Evolutionary conservation across 2,113 vertebrate genomes (phyloP).

Genomic region (Myrmecophaga tridactyla): DNA sequence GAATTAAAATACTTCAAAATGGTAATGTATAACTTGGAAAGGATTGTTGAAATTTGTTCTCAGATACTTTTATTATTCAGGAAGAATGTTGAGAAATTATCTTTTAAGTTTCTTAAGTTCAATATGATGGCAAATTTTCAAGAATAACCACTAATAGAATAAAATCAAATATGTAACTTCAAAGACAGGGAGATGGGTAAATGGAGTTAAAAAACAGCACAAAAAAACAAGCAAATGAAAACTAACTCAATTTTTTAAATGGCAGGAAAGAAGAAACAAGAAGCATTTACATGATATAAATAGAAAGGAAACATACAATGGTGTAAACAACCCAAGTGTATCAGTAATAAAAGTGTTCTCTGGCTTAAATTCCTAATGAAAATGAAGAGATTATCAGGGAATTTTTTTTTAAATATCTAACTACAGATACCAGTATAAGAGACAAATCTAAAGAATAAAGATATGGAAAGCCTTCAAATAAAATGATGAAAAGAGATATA

Average conservation of each 20-base stretch:
- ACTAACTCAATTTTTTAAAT: background rate
- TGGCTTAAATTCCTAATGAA: background rate
- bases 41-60: background rate
- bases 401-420: background rate
- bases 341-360: background rate
- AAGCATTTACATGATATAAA: background rate
- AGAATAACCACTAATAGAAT: background rate
- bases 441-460: background rate
- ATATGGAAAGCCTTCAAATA: background rate
- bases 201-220: background rate
- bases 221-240: background rate
- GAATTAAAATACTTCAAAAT: background rate
- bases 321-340: background rate
- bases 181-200: background rate
- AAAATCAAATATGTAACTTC: background rate
- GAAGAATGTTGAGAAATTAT: background rate
- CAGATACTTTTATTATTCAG: background rate
- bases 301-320: background rate
- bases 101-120: background rate
- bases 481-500: background rate
- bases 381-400: background rate
- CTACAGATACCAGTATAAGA: background rate
- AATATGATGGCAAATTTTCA: background rate
- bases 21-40: background rate
- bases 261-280: background rate